phyloP scores from a whole-genome alignment of 2,113 vertebrate species.

The Gallinago media region DNA sequence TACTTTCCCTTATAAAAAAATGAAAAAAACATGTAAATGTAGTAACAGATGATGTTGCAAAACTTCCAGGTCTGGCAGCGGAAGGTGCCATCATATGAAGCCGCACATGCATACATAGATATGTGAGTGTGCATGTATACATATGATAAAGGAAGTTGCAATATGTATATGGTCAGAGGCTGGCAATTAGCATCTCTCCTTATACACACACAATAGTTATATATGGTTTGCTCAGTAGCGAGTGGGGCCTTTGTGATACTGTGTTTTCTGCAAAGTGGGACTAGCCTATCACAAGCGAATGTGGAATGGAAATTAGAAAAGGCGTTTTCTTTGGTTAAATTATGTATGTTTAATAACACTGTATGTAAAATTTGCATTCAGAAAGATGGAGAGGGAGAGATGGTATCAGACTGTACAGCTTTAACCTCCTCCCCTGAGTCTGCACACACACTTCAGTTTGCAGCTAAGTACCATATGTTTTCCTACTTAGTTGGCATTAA shows the following conservation, averaged over 20 bases:
- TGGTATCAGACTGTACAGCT: constrained; percentile 13
- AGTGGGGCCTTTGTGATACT: not conserved
- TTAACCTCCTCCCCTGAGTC: constrained; percentile 54
- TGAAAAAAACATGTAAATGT: not conserved
- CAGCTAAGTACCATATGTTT: constrained; percentile 60
- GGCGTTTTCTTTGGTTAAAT: not conserved
- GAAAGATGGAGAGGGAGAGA: constrained; percentile 40
- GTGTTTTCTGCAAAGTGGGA: not conserved
- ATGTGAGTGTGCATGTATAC: not conserved
- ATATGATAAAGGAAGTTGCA: not conserved
- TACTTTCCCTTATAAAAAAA: not conserved
- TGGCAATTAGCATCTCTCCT: not conserved
- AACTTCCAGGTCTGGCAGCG: constrained; percentile 54
- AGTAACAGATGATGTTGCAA: constrained; percentile 46
- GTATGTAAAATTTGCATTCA: constrained; percentile 12
- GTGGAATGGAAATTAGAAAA: not conserved
- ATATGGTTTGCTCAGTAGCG: not conserved
- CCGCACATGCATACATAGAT: not conserved
- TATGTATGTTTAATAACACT: not conserved
- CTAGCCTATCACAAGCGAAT: not conserved
- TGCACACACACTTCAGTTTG: constrained; percentile 43
- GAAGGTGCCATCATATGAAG: constrained; percentile 51
- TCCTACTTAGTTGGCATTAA: constrained; percentile 55
- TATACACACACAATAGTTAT: rapidly evolving
- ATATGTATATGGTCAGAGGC: not conserved